Evolutionary conservation across 2,113 vertebrate genomes (phyloP).

Genomic region (Callorhinus ursinus): DNA sequence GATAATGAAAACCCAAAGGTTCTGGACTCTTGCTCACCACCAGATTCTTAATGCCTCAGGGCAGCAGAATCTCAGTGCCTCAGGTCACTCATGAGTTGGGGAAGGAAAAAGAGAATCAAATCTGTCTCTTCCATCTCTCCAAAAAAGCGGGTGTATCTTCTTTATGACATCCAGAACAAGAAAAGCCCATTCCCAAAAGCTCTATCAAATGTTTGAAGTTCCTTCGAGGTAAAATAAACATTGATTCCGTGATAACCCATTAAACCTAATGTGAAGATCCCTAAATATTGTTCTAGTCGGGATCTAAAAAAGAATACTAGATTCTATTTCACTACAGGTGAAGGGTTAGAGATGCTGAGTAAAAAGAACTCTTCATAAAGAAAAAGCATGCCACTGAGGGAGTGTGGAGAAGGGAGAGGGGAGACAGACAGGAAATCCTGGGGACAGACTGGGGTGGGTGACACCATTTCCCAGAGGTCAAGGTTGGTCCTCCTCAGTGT

Average conservation of each 20-base stretch:
- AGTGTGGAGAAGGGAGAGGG: background rate
- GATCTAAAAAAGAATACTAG: background rate
- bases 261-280: background rate
- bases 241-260: background rate
- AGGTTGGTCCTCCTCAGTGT: background rate
- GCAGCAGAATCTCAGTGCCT: background rate
- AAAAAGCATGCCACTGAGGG: background rate
- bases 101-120: background rate
- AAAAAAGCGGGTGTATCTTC: background rate
- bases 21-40: background rate
- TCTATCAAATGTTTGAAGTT: background rate
- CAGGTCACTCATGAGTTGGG: background rate
- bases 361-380: background rate
- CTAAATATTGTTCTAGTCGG: background rate
- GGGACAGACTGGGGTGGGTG: background rate
- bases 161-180: background rate
- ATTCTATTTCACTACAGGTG: background rate
- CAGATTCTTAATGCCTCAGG: background rate
- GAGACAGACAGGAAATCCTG: background rate
- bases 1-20: background rate
- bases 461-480: background rate
- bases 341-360: background rate
- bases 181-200: background rate
- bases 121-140: background rate
- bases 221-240: background rate